These are phyloP conservation scores for Gavialis gangeticus DNA, from an alignment of 2,113 vertebrate genomes.

Conservation along the genomic window DNA sequence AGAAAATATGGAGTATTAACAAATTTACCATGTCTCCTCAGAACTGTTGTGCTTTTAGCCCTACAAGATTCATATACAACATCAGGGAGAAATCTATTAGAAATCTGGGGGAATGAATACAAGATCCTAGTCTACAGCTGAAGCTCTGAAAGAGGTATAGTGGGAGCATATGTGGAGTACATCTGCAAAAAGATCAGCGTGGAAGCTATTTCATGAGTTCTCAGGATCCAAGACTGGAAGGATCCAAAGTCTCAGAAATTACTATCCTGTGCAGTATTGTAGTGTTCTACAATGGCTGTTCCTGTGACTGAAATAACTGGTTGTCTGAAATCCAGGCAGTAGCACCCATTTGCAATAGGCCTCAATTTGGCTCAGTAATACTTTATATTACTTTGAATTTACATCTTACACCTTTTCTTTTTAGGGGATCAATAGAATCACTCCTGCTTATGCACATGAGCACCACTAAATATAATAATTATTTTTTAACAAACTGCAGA, in stretches of 20 bases:
- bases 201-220: neutral
- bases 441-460: neutral
- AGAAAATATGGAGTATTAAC: neutral
- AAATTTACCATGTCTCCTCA: neutral
- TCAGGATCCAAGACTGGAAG: neutral
- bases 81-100: neutral
- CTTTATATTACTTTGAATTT: neutral
- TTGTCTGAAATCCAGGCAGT: neutral
- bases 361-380: neutral
- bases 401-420: neutral
- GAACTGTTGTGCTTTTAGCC: too few relatives aligned
- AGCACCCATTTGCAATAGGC: neutral
- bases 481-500: neutral
- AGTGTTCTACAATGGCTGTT: neutral
- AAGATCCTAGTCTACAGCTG: neutral
- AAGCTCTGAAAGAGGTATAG: neutral
- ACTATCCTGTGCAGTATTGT: neutral
- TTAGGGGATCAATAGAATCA: neutral
- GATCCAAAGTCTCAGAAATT: neutral
- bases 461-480: conserved; percentile 6
- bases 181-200: neutral
- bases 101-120: neutral
- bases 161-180: neutral
- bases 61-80: too few relatives aligned
- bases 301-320: neutral